Evolutionary conservation across 2,113 vertebrate genomes (phyloP).

Genomic region (Poicephalus gulielmi): DNA sequence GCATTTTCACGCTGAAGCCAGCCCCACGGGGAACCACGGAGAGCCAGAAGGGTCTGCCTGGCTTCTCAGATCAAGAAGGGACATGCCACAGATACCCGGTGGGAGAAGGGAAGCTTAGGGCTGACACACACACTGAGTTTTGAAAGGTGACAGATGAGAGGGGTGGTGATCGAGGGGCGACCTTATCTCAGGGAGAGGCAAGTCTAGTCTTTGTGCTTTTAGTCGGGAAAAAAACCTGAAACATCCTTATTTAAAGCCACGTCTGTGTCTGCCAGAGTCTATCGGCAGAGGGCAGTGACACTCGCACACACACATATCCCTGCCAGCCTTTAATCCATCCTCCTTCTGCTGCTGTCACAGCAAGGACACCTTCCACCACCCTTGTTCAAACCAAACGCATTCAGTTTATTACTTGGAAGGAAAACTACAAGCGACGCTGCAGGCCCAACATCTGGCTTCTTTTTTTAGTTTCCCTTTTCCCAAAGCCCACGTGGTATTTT

Average conservation of each 20-base stretch:
- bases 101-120: not conserved
- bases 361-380: conserved; percentile 4
- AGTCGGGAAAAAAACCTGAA: fast-evolving
- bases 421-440: not conserved
- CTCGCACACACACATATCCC: not conserved
- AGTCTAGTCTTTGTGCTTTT: not conserved
- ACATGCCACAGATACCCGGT: fast-evolving
- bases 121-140: not conserved
- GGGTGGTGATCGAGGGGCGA: not conserved
- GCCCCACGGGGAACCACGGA: fast-evolving
- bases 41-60: not conserved
- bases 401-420: fast-evolving
- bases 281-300: conserved; percentile 60
- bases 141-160: not conserved
- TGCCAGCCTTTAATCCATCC: not conserved
- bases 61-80: not conserved
- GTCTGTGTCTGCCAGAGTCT: not conserved
- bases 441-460: not conserved
- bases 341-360: not conserved
- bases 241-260: fast-evolving
- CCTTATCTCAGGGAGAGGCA: not conserved
- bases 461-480: not conserved
- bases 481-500: conserved; percentile 29
- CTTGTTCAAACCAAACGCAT: not conserved
- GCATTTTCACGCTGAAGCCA: not conserved